Evolutionary conservation across 2,888 invertebrate species (phyloP).

Genomic region (Pycnomerus fuliginosus): DNA sequence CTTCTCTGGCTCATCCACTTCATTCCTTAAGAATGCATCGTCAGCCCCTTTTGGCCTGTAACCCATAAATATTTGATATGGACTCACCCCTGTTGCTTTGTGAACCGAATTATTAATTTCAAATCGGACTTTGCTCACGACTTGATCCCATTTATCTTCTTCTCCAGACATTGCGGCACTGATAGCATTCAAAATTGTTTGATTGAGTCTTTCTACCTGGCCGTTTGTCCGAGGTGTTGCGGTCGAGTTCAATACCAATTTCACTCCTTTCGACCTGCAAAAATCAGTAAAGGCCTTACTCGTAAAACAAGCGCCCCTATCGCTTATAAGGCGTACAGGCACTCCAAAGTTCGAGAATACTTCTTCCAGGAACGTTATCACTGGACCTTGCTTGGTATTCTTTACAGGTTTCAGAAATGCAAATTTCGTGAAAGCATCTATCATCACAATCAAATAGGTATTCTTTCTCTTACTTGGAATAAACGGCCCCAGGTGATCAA

Average conservation of each 20-base stretch:
- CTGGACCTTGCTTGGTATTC: conserved; percentile 29
- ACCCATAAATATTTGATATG: conserved; percentile 32
- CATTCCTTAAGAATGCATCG: conserved; percentile 24
- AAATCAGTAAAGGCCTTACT: conserved; percentile 23
- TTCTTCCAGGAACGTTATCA: conserved; percentile 1
- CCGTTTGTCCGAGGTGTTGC: conserved; percentile 36
- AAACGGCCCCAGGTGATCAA: conserved; percentile 49
- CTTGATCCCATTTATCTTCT: conserved; percentile 31
- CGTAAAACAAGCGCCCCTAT: conserved; percentile 26
- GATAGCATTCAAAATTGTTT: conserved; percentile 25
- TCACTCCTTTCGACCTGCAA: conserved; percentile 16
- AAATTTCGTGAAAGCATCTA: conserved; percentile 48
- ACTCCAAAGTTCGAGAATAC: conserved; percentile 18
- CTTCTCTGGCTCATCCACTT: not conserved
- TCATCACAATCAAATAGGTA: conserved; percentile 37
- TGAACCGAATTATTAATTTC: conserved; percentile 29
- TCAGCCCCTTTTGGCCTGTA: conserved; percentile 27
- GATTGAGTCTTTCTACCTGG: conserved; percentile 33
- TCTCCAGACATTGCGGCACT: conserved; percentile 21
- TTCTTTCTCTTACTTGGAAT: conserved; percentile 38
- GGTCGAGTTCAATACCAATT: conserved; percentile 30
- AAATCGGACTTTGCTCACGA: conserved; percentile 23
- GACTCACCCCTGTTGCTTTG: conserved; percentile 27
- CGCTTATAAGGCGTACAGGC: conserved; percentile 24
- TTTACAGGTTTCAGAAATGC: conserved; percentile 38